phyloP scores from a whole-genome alignment of 2,888 invertebrate species.

The Mimachlamys varia region DNA sequence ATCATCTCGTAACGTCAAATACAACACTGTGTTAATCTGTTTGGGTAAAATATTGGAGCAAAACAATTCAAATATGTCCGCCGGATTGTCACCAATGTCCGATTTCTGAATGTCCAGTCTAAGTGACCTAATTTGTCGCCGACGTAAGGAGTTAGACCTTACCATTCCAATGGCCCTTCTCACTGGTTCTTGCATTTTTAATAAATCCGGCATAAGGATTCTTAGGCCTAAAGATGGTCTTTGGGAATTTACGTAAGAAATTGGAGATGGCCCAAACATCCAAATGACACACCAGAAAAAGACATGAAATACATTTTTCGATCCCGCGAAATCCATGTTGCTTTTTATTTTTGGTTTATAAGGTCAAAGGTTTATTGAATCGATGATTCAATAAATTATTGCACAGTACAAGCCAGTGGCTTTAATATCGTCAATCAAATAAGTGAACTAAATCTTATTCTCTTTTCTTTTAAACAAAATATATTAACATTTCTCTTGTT shows the following conservation, averaged over 20 bases:
- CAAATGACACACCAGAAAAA: not conserved
- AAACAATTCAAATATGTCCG: slow-evolving; percentile 15
- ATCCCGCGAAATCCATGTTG: not conserved
- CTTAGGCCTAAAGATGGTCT: not conserved
- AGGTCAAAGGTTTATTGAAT: not conserved
- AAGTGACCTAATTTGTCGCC: not conserved
- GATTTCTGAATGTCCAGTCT: not conserved
- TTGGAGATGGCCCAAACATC: not conserved
- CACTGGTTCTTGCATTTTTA: not conserved
- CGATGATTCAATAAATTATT: not conserved
- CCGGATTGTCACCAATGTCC: not conserved
- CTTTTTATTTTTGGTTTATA: not conserved
- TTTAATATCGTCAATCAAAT: not conserved
- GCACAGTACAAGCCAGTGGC: not conserved
- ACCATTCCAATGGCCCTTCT: not conserved
- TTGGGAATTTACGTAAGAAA: not conserved
- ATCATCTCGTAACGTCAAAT: not conserved
- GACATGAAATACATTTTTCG: not conserved
- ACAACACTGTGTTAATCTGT: not conserved
- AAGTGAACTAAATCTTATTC: not conserved
- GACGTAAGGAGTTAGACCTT: not conserved
- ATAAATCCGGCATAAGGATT: not conserved
- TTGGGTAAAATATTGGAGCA: not conserved
- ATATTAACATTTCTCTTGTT: not conserved
- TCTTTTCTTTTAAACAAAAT: not conserved